Evolutionary conservation across 2,888 invertebrate species (phyloP), one percentile per base, ranked within the genome.

Genomic region (Deilephila elpenor): DNA sequence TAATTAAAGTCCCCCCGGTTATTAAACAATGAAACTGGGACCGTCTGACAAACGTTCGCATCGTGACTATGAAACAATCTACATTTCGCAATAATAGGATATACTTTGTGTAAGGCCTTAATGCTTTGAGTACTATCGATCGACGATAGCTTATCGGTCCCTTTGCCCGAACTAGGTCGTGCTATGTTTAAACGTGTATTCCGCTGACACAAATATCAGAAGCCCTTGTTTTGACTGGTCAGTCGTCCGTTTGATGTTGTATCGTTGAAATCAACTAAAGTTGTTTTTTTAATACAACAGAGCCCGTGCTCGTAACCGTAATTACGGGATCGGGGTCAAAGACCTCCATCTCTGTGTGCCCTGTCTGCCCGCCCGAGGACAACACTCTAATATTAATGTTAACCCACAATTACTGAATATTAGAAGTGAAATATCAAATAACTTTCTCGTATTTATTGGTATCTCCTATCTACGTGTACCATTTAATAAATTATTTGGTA

Each of bases 101-200:
- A 76, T 76, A 78, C 76, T 80, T 76, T 78, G 78, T 75, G 67
- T 74, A 75, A 75, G 76, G 76, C 75, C 78, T 79, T 83, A 77
- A 81, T 79, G 80, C 78, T 84, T 86, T 75, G 80, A 88, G 89
- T 89, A 88, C 81, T 87, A 93, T 93, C 88, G 93, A 93, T 93
- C 89, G 86, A 76, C 83, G 92, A 93, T 93, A 92, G 87, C 82
- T 83, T 92, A 93, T 93, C 93, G 83, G 81, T 77, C 77, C 74
- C 80, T 83, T 79, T 82, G 79, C 78, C 86, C 86, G 83, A 93
- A 91, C 87, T 92, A 86, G 93, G 91, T 82, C 92, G 89, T 84
- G 86, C 82, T 88, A 90, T 88, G 88, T 84, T 84, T 61, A 62
- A 53, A 71, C 53, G 20, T 56, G 61, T 20, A 60, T 29, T 14